A percentile compares a stretch with the other conserved stretches of the same genome.
Conservation (phyloP, 2,113 vertebrate genomes). For the Heterotilapia buettikoferi region DNA sequence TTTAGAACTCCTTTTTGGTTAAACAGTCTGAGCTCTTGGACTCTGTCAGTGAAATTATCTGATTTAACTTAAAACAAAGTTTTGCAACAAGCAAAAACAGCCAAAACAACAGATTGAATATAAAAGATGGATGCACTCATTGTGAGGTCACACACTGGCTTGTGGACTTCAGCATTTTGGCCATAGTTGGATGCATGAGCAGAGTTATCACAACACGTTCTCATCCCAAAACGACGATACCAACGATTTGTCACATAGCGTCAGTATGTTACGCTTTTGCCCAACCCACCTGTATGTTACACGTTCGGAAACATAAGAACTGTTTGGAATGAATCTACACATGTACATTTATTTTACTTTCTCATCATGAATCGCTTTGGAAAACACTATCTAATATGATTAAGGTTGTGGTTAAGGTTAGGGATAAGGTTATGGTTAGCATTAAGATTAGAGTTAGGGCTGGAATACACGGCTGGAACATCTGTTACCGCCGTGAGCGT, state of each 20-base stretch:
- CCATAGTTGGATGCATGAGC: not conserved
- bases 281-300: not conserved
- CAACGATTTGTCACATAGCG: not conserved
- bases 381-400: not conserved
- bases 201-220: not conserved
- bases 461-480: not conserved
- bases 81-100: not conserved
- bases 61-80: not conserved
- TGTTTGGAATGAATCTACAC: not conserved
- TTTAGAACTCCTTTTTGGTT: not conserved
- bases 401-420: not conserved
- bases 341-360: not conserved
- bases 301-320: not conserved
- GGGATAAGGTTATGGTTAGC: not conserved
- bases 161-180: not conserved
- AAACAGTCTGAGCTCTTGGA: not conserved
- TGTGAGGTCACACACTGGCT: not conserved
- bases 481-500: fast-evolving
- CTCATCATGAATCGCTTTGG: not conserved
- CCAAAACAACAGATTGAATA: not conserved
- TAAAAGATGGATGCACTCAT: not conserved
- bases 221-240: not conserved
- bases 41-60: not conserved
- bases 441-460: not conserved
- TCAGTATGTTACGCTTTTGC: not conserved